Base-by-base conservation (phyloP, 2,888 invertebrate species). In the Drosophila merina region DNA sequence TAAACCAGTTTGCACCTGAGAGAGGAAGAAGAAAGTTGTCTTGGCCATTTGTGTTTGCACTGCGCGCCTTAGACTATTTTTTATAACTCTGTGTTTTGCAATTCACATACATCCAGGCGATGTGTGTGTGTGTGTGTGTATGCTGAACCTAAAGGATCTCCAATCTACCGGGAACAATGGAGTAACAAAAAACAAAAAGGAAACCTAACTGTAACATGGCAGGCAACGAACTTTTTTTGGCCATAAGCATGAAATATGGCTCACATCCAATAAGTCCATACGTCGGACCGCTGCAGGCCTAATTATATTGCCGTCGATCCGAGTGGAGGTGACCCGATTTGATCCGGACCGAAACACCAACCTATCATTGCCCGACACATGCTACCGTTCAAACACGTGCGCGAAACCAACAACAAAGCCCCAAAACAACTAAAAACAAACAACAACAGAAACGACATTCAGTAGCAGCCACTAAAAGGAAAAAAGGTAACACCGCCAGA, bases 1-100 rank as follows among this genome's bases (percentile, higher is more conserved):
- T 85, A 85, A 85, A 85, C 84, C 84, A 85, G 84, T 85, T 85
- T 85, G 84, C 84, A 85, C 84, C 84, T 85, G 88, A 85, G 84
- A 85, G 84, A 85, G 84, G 84, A 87, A 85, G 84, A 85, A 85
- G 84, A 85, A 85, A 85, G 84, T 85, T 85, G 84, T 85, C 84
- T 85, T 85, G 84, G 86, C 84, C 84, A 85, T 85, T 87, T 72
- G 83, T 81, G 66, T 57, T 67, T 67, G 75, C 79, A 76, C 68
- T 50, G 33, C 30, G 36, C 40, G 28, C 38, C 40, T 57, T 57
- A 80, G 74, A 72, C 72, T 59, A 79, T 72, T 81, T 76, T 48
- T 54, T 70, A 72, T 55, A 51, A 31, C 51, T 26, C 60, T 44
- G 56, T 59, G 54, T 56, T 66, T 62, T 57, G 68, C 70, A 69